Conservation (phyloP, 1,140 invertebrate genomes). For the Heliconius hermathena region DNA sequence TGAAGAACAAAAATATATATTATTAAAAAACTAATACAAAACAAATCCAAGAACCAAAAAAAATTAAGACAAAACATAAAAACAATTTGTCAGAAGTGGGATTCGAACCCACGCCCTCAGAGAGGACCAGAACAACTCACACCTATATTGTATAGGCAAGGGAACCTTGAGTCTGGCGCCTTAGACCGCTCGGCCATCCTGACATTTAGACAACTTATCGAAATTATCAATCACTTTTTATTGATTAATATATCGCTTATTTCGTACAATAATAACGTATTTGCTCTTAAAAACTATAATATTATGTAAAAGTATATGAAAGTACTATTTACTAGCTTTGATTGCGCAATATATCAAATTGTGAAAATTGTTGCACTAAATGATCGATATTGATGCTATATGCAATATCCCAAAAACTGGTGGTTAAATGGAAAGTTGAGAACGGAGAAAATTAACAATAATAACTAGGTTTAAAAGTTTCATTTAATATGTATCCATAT, state of each 20-base stretch:
- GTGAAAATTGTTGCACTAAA: no score
- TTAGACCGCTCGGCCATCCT: slow-evolving; percentile 87
- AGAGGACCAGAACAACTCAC: slow-evolving; percentile 89
- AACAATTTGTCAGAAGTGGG: slow-evolving; percentile 89
- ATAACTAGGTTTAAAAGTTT: no score
- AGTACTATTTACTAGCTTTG: no score
- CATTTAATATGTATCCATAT: no score
- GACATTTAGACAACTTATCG: slow-evolving; percentile 52
- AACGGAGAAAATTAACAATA: no score
- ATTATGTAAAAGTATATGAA: no score
- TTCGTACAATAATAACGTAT: not conserved
- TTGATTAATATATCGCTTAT: not conserved
- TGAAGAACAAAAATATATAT: no score
- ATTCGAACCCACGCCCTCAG: slow-evolving; percentile 94
- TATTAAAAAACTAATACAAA: not conserved
- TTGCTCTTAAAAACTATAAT: no score
- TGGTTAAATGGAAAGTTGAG: no score
- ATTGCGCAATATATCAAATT: no score
- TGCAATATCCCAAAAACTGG: no score
- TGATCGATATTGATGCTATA: no score
- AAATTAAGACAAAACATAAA: not conserved
- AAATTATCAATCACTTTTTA: not conserved
- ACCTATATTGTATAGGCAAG: slow-evolving; percentile 56
- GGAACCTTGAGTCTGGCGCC: slow-evolving; percentile 86
- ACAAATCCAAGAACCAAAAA: not conserved